Base-by-base conservation (phyloP, 2,113 vertebrate species). In the Nothobranchius furzeri region DNA sequence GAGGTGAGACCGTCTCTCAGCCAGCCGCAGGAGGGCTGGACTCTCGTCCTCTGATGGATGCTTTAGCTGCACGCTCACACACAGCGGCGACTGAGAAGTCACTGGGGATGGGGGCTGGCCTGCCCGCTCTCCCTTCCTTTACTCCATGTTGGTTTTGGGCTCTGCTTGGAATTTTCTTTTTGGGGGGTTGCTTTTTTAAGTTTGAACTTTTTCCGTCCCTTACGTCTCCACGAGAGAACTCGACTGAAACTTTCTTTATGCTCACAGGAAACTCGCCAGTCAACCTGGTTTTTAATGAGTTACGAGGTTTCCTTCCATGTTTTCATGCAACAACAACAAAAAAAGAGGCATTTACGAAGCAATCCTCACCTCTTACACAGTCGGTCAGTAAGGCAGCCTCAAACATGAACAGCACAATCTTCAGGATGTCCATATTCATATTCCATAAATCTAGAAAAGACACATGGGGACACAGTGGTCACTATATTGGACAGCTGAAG, bases 351-450 rank as follows among this genome's bases (percentile, higher is more conserved):
- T 40, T 35, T n/a, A 36, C 11, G 12, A 47, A 60, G 47, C 61
- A 68, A 0, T 53, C 67, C 95, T 94, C 90, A 96, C 95, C 95
- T 93, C 95, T 91, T 0, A 92, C 93, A 0, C 94, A 92, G 85
- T 94, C 88, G 1, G 91, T 91, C 76, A 95, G 84, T 0, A 90
- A 81, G 66, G 94, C 64, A 47, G 91, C 89, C 85, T 94, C 92
- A 30, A 91, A 88, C 13, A 95, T 47, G 70, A 95, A 75, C 52
- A 95, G 85, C 37, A 85, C 81, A 12, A 95, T 87, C 83, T 88
- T 93, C 84, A 92, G 79, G 82, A 93, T 64, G 76, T 85, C 90
- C 95, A 95, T 68, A 81, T 82, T 85, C 78, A 82, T 85, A 77
- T 17, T 69, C 59, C 61, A 63, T 55, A 46, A 85, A 75, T 74